Base-by-base conservation (phyloP, 2,797 vertebrate species). In the Coreius guichenoti region DNA sequence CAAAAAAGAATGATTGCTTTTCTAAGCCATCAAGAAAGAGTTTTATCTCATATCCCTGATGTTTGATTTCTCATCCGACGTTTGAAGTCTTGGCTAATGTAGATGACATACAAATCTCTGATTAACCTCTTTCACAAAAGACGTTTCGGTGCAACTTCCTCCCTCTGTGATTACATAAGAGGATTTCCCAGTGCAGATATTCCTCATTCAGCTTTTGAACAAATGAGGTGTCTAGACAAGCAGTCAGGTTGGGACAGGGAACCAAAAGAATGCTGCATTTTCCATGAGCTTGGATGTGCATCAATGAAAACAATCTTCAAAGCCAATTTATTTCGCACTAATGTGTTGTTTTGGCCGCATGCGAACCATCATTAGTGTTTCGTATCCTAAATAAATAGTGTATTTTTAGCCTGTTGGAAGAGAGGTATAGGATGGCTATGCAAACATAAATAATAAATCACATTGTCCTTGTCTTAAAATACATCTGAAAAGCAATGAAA, bases 401-500 rank as follows among this genome's bases (percentile, higher is more conserved):
- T 95, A 96, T 95, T 95, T 95, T 95, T 95, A 95, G 93, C 88
- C 69, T 36, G 80, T 61, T 92, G 91, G 89, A 88, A 90, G 91
- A 88, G 88, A 90, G 88, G 94, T 92, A 94, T 95, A 93, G 91
- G 91, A 92, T 95, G 91, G 94, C 94, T 93, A 90, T 91, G 89
- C 79, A 82, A 90, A 91, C 90, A 95, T 95, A 93, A 96, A 96
- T 95, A 96, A 96, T 95, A 95, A 94, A 96, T 95, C 90, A 92
- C 92, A 92, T 92, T 92, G 92, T 93, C 93, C 92, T 94, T 92
- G 92, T 95, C 94, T 94, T 90, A 89, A 90, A 93, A 94, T 93
- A 91, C 93, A 89, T 94, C 94, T 95, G 93, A 95, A 95, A 95
- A 94, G 93, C 94, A 94, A 95, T 96, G 95, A 96, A 96, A 95